These are phyloP conservation scores for Rattus norvegicus DNA, from an alignment of 2,113 vertebrate species.

Conservation along the genomic window DNA sequence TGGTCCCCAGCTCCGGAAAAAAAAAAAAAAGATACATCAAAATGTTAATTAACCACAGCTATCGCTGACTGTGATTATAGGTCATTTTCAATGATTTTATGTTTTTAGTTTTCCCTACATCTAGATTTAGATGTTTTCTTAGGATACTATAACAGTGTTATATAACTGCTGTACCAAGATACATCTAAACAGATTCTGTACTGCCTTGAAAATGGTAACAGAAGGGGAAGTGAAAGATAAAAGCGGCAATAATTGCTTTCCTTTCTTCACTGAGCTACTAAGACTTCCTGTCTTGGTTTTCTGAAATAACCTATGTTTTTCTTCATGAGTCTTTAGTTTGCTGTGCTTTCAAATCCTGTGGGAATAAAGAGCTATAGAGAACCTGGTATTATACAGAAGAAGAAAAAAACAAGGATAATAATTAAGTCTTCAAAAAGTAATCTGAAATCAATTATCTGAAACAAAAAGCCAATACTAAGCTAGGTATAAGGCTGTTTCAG, in stretches of 20 bases:
- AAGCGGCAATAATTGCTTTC: slow-evolving; percentile 72
- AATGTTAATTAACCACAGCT: slow-evolving; percentile 36
- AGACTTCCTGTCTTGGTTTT: slow-evolving; percentile 76
- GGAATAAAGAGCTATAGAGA: slow-evolving; percentile 7
- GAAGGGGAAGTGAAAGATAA: slow-evolving; percentile 79
- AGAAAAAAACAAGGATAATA: background rate
- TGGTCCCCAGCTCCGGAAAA: too few species aligned
- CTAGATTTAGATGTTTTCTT: slow-evolving; percentile 42
- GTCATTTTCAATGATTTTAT: slow-evolving; percentile 57
- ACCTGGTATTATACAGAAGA: background rate
- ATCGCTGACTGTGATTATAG: background rate
- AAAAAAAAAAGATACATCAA: background rate
- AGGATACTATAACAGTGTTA: background rate
- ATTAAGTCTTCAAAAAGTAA: background rate
- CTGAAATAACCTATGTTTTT: slow-evolving; percentile 63
- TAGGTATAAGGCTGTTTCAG: background rate
- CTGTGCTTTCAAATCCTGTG: slow-evolving; percentile 19
- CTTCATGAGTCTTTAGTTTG: background rate
- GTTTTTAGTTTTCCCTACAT: slow-evolving; percentile 32
- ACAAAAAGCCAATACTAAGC: background rate
- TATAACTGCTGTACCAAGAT: background rate
- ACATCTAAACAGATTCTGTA: slow-evolving; percentile 59
- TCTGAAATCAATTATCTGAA: background rate
- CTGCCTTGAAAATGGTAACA: slow-evolving; percentile 72
- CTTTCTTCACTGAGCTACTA: slow-evolving; percentile 73